Evolutionary conservation across 2,113 vertebrate species (phyloP).

Genomic region (Onychorhynchus coronatus): DNA sequence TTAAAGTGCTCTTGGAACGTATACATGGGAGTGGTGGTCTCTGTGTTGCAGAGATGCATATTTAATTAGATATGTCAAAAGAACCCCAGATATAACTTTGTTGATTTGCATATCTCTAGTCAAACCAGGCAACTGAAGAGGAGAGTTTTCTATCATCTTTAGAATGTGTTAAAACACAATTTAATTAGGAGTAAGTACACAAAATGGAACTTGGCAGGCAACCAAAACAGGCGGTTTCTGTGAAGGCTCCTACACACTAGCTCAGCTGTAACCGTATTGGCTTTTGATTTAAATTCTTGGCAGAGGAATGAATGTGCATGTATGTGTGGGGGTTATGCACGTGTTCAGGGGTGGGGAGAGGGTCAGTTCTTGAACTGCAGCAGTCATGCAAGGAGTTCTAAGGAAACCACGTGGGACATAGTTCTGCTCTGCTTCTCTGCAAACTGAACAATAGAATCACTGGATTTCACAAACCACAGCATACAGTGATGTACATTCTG

Average conservation of each 20-base stretch:
- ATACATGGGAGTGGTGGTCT: not conserved
- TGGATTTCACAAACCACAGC: not conserved
- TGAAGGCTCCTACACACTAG: not conserved
- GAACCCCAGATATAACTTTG: not conserved
- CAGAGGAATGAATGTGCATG: not conserved
- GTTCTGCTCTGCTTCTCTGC: not conserved
- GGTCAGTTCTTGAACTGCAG: not conserved
- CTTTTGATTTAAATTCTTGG: constrained; percentile 40
- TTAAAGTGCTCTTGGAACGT: not conserved
- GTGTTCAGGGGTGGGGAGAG: not conserved
- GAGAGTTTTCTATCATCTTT: not conserved
- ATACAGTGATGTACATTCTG: not conserved
- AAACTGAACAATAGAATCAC: not conserved
- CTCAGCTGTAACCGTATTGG: not conserved
- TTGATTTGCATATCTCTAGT: not conserved
- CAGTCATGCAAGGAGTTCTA: not conserved
- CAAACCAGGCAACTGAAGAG: not conserved
- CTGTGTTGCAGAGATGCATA: not conserved
- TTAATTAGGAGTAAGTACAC: not conserved
- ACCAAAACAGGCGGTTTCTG: not conserved
- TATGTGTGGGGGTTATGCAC: not conserved
- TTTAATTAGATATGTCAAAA: not conserved
- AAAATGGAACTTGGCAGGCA: constrained; percentile 44
- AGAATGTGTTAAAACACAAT: not conserved
- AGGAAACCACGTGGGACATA: not conserved